Conservation (phyloP, 2,888 invertebrate species). For the Archips crataeganus region DNA sequence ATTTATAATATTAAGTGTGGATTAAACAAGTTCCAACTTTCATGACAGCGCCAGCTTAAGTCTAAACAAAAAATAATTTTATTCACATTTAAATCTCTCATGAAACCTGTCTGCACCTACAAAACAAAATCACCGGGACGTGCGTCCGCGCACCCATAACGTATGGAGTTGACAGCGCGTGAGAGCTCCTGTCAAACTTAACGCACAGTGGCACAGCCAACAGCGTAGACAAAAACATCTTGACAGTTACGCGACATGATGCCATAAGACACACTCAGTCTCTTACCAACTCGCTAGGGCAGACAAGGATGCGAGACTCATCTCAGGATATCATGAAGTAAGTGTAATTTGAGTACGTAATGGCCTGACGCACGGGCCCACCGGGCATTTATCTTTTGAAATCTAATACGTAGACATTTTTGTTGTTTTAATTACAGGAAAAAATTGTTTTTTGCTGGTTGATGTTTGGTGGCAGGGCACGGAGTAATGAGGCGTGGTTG, state of each 20-base stretch:
- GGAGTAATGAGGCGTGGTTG: slow-evolving; percentile 23
- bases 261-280: slow-evolving; percentile 9
- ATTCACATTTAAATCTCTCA: not conserved
- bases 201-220: slow-evolving; percentile 38
- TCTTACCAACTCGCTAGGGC: not conserved
- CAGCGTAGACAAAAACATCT: slow-evolving; percentile 21
- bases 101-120: slow-evolving; percentile 32
- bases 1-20: too few species aligned
- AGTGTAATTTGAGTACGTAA: slow-evolving; percentile 36
- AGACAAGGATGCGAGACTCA: not conserved
- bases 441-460: slow-evolving; percentile 18
- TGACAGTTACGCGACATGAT: slow-evolving; percentile 14
- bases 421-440: slow-evolving; percentile 30
- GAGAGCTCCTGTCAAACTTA: slow-evolving; percentile 28
- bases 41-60: not conserved
- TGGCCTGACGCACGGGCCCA: slow-evolving; percentile 38
- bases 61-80: not conserved
- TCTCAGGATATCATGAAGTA: not conserved
- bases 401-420: slow-evolving; percentile 31
- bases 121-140: slow-evolving; percentile 26
- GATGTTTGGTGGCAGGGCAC: slow-evolving; percentile 17
- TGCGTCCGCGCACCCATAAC: slow-evolving; percentile 21
- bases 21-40: not conserved
- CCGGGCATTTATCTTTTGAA: slow-evolving; percentile 40
- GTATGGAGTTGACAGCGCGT: slow-evolving; percentile 31